Evolutionary conservation across 2,797 vertebrate genomes (phyloP), one percentile per base, ranked within the genome.

Genomic region (Acipenser ruthenus): DNA sequence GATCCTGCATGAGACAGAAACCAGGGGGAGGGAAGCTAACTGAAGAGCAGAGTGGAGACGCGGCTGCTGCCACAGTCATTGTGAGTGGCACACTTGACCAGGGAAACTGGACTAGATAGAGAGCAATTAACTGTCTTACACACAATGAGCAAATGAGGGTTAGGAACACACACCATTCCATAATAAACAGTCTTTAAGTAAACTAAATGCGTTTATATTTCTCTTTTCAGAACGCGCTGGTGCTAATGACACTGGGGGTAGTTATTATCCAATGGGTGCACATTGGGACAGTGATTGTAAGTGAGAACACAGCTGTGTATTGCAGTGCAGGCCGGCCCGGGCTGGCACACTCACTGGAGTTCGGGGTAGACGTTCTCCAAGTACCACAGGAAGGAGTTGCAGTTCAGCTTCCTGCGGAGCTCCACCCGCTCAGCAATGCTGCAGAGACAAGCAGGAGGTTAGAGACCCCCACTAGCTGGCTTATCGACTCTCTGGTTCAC

Each of bases 351-450:
- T 87, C 82, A 99, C 96, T 93, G 95, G 78, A 99, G 94, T 79
- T 99, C 96, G 0, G 96, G 95, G 69, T 99, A 99, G 67, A 99
- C 90, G 2, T 95, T 98, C 83, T 98, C 94, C 82, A 99, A 90
- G 77, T 98, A 99, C 97, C 97, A 99, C 70, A 92, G 93, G 85
- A 99, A 99, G 51, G 97, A 92, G 83, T 95, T 97, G 84, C 97
- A 99, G 81, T 92, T 95, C 82, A 99, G 69, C 73, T 94, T 95
- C 77, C 89, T 88, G 37, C 94, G 86, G 58, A 95, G 88, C 0
- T 94, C 91, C 65, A 95, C 71, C 7, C 95, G 87, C 0, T 96
- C 93, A 47, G 93, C 80, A 62, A 99, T 88, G 76, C 96, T 99
- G 73, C 62, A 6, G 13, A 65, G 12, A 58, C 55, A n/a, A n/a